Base-by-base conservation (phyloP, 2,797 vertebrate genomes). In the Sylvia borin region DNA sequence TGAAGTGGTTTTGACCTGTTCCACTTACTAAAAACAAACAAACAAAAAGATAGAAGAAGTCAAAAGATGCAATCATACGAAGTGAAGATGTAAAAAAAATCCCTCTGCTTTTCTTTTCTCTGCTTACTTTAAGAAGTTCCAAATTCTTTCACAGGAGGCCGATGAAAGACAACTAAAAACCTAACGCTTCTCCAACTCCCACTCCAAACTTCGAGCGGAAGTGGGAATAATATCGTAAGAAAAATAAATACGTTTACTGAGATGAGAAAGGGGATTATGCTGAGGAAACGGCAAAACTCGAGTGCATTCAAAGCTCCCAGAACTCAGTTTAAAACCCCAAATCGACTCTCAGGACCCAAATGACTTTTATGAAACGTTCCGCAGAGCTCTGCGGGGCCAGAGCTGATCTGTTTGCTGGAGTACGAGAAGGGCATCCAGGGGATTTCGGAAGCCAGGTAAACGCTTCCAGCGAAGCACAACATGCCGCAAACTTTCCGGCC, bases 121-220 rank as follows among this genome's bases (percentile, higher is more conserved):
- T 31, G 68, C 43, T 84, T 45, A 53, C 71, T 91, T 91, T 34
- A 51, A 51, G 50, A 85, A 95, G 71, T 92, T 93, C 19, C 61
- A n/a, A 88, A 88, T 77, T 91, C 76, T 96, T 96, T 92, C 81
- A 27, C 1, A 74, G 47, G 40, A 94, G 76, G 79, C 85, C 60
- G 53, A 81, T 19, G 60, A 81, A 81, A 90, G 78, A 34, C 38
- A 76, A 58, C 48, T 62, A 21, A 81, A 92, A 64, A 1, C n/a
- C n/a, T n/a, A 79, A 77, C 42, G n/a, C 60, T 66, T n/a, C 65
- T 66, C 17, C 88, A 86, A 27, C 50, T 88, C 43, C 34, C 29
- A 75, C 66, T 89, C 76, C 68, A 75, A 89, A 94, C 90, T 96
- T 91, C 42, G 84, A 70, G 87, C 83, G 82, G 89, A 94, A 93